These are phyloP conservation scores for Camponotus pennsylvanicus DNA, from an alignment of 1,140 invertebrate genomes.

Conservation along the genomic window DNA sequence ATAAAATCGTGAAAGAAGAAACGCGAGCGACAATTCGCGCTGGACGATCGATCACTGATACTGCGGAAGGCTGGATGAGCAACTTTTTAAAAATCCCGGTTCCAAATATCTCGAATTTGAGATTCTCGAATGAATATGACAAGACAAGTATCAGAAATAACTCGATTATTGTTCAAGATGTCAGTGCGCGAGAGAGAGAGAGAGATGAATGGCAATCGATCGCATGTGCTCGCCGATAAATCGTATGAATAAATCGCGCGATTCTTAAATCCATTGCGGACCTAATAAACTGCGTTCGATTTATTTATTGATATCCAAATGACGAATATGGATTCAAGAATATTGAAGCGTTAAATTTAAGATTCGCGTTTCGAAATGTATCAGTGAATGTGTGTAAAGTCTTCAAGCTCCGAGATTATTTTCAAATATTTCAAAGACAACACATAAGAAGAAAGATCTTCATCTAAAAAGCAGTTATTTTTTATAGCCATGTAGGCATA, in stretches of 20 bases:
- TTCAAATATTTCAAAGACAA: neutral
- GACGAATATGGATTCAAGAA: neutral
- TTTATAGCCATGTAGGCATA: neutral
- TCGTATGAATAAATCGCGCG: conserved; percentile 8
- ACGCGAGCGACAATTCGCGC: too few species aligned
- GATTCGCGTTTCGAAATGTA: neutral
- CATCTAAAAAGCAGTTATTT: neutral
- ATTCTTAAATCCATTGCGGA: conserved; percentile 20
- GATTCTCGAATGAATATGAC: conserved; percentile 22
- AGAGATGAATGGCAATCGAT: neutral
- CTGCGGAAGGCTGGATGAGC: neutral
- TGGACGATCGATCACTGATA: neutral
- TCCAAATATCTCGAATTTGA: neutral
- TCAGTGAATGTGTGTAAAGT: too few species aligned
- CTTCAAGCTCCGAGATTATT: neutral
- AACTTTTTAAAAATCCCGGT: neutral
- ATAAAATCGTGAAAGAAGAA: neutral
- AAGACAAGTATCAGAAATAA: conserved; percentile 5
- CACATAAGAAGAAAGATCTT: neutral
- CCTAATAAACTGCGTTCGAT: conserved; percentile 14
- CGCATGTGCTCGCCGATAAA: neutral
- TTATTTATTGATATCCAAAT: conserved; percentile 7
- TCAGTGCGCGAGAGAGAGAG: neutral
- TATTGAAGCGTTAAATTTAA: neutral
- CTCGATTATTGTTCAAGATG: neutral